A percentile compares a stretch with the other conserved stretches of the same genome.
Evolutionary conservation across 2,113 vertebrate genomes (phyloP).

Genomic region (Myocastor coypus): DNA sequence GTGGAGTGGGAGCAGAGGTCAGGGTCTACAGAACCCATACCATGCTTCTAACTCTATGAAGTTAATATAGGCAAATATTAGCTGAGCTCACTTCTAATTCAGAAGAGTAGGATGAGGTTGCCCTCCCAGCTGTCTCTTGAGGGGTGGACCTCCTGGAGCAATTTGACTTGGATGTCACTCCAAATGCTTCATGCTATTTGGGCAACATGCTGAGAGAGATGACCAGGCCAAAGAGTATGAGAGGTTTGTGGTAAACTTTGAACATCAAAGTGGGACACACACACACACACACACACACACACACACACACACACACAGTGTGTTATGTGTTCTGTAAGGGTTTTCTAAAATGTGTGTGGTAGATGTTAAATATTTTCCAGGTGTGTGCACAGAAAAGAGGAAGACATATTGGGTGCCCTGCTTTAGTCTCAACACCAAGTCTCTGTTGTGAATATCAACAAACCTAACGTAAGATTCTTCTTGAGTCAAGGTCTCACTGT

Average conservation of each 20-base stretch:
- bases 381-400: background rate
- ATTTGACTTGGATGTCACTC: background rate
- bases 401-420: background rate
- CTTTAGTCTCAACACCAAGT: background rate
- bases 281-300: too few species aligned
- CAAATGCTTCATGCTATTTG: background rate
- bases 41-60: background rate
- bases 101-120: background rate
- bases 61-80: background rate
- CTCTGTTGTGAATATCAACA: background rate
- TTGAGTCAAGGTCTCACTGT: background rate
- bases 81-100: background rate
- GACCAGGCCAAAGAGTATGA: background rate
- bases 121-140: background rate
- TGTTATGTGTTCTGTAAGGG: background rate
- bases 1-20: background rate
- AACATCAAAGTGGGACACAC: background rate
- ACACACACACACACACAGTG: too few species aligned
- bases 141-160: background rate
- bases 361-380: background rate
- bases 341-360: background rate
- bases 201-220: background rate
- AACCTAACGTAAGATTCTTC: background rate
- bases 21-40: background rate
- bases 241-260: background rate